Conservation (phyloP, 2,888 invertebrate genomes). For the Cephus pygmeus region DNA sequence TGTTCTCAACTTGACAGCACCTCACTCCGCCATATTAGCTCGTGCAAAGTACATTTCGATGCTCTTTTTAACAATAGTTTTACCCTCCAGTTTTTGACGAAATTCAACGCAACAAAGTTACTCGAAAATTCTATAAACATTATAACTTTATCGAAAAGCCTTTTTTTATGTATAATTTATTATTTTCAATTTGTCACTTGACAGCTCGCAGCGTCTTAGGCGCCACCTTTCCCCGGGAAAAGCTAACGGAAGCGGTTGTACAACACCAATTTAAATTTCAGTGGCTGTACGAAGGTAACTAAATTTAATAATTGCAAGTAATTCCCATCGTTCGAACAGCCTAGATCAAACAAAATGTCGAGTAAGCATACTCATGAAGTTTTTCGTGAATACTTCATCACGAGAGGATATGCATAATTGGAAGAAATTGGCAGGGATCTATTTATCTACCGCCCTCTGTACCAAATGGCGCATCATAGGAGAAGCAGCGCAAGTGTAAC, state of each 20-base stretch:
- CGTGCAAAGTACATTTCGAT: neutral
- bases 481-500: constrained; percentile 23
- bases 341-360: neutral
- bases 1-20: neutral
- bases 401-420: neutral
- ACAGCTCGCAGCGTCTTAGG: neutral
- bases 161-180: neutral
- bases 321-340: neutral
- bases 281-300: neutral
- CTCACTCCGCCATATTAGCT: neutral
- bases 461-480: neutral
- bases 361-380: neutral
- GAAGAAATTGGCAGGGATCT: neutral
- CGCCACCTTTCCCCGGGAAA: neutral
- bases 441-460: neutral
- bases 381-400: neutral
- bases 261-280: neutral
- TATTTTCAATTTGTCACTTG: neutral
- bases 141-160: neutral
- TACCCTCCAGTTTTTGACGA: neutral
- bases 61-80: neutral
- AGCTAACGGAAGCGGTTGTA: neutral
- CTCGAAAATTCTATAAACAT: neutral
- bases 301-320: neutral
- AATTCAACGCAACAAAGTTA: neutral